Percentiles rank a stretch among this genome's conserved stretches.
Evolutionary conservation across 2,797 vertebrate species (phyloP).

Genomic region (Diglossa cyanea): DNA sequence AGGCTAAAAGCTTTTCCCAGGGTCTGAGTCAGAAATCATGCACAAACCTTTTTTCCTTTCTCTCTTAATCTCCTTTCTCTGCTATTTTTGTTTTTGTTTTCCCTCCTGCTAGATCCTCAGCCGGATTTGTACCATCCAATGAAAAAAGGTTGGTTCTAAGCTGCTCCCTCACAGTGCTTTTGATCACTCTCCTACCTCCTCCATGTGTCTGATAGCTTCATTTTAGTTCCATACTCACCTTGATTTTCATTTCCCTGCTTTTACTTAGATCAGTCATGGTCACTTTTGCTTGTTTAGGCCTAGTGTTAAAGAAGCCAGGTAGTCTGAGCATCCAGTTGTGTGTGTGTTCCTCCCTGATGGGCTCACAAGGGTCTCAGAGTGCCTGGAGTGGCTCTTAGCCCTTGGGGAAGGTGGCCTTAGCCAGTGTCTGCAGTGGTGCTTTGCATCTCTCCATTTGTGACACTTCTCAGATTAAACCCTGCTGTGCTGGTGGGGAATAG

Average conservation of each 20-base stretch:
- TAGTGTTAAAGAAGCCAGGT: neutral
- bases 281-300: neutral
- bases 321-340: neutral
- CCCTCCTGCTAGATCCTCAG: slow-evolving; percentile 92
- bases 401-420: neutral
- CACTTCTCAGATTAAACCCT: neutral
- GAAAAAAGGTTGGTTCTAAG: slow-evolving; percentile 98
- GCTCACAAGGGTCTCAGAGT: neutral
- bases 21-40: slow-evolving; percentile 63
- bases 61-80: slow-evolving; percentile 80
- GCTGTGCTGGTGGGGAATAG: neutral
- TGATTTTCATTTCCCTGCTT: slow-evolving; percentile 45
- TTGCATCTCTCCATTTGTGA: neutral
- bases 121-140: slow-evolving; percentile 94
- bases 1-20: slow-evolving; percentile 56
- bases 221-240: slow-evolving; percentile 68
- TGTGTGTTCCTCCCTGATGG: neutral
- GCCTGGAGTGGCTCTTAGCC: neutral
- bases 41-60: slow-evolving; percentile 72
- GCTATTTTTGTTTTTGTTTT: slow-evolving; percentile 87
- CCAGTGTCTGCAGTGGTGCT: neutral
- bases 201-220: slow-evolving; percentile 65
- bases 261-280: neutral
- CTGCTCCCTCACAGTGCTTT: slow-evolving; percentile 64
- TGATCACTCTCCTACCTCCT: slow-evolving; percentile 58